Percentiles rank a stretch among this genome's conserved stretches.
These are phyloP conservation scores for Priocnemis perturbator DNA, from an alignment of 2,888 invertebrate species.

Conservation along the genomic window DNA sequence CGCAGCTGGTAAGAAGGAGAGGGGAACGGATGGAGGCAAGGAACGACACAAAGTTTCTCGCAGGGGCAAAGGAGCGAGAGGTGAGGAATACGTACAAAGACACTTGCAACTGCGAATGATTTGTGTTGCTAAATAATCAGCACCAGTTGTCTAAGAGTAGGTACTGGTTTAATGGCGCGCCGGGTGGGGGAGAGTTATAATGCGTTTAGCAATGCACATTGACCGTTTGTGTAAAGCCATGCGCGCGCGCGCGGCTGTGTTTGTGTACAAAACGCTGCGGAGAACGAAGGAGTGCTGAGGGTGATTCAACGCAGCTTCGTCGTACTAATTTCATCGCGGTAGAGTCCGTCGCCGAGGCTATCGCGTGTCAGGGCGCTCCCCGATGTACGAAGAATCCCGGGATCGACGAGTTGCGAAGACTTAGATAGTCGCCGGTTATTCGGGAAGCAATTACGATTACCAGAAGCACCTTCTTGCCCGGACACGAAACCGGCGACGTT, in stretches of 20 bases:
- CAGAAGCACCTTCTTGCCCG: not conserved
- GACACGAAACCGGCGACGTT: not conserved
- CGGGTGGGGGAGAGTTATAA: slow-evolving; percentile 52
- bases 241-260: slow-evolving; percentile 13
- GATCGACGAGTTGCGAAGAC: not conserved
- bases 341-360: slow-evolving; percentile 4
- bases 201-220: slow-evolving; percentile 50
- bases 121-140: slow-evolving; percentile 73
- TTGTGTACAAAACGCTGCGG: not conserved
- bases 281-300: slow-evolving; percentile 11
- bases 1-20: slow-evolving; percentile 24
- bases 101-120: slow-evolving; percentile 62
- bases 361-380: not conserved
- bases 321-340: slow-evolving; percentile 46
- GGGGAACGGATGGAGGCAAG: slow-evolving; percentile 1
- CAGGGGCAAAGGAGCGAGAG: not conserved
- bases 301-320: slow-evolving; percentile 15
- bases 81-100: slow-evolving; percentile 6
- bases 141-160: slow-evolving; percentile 66
- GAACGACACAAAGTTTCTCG: slow-evolving; percentile 14
- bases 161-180: slow-evolving; percentile 69
- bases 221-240: slow-evolving; percentile 16
- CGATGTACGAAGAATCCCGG: not conserved
- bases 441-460: slow-evolving; percentile 5
- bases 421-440: not conserved